Evolutionary conservation across 2,113 vertebrate genomes (phyloP), one percentile per base, ranked within the genome.

Genomic region (Rhinopomastus cyanomelas): DNA sequence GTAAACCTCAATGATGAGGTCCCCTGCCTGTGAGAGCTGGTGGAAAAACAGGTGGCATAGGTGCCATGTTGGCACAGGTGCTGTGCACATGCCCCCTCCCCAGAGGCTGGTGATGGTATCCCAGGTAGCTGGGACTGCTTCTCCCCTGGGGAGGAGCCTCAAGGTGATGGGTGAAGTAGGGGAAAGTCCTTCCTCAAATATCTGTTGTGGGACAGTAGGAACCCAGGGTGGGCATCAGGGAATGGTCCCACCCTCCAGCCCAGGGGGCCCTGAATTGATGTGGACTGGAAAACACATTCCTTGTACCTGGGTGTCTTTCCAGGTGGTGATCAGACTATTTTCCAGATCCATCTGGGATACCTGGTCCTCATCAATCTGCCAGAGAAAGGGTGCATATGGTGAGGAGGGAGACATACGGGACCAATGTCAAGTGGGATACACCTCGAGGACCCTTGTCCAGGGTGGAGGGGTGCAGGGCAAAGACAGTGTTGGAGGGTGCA

Each of bases 341-440:
- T 99, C 99, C 96, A 99, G 97, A 77, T 99, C 99, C 81, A 99
- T 99, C 97, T 99, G 99, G 18, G 98, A 99, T 93, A 98, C 98
- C 72, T 99, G 99, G 64, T 99, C 99, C 93, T 99, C 98, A 1
- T 99, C 98, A 34, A 99, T 98, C 99, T 99, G 96, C 71, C 60
- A 3, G 76, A 36, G 80, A 78, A 93, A 95, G 37, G 49, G 20
- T 9, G 56, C 30, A 73, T 4, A 23, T 36, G 52, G 39, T 30
- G 61, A 56, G n/a, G 26, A 53, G 27, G 34, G 49, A 39, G 21
- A 62, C 29, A n/a, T 26, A 29, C 29, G 8, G 12, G 18, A 34
- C 60, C 44, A 69, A 7, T 1, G 27, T 17, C 62, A 16, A 30
- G 27, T 0, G 1, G 16, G 23, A 16, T 12, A 34, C 0, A 15